Base-by-base conservation (phyloP, 2,113 vertebrate genomes). In the Nerophis ophidion region DNA sequence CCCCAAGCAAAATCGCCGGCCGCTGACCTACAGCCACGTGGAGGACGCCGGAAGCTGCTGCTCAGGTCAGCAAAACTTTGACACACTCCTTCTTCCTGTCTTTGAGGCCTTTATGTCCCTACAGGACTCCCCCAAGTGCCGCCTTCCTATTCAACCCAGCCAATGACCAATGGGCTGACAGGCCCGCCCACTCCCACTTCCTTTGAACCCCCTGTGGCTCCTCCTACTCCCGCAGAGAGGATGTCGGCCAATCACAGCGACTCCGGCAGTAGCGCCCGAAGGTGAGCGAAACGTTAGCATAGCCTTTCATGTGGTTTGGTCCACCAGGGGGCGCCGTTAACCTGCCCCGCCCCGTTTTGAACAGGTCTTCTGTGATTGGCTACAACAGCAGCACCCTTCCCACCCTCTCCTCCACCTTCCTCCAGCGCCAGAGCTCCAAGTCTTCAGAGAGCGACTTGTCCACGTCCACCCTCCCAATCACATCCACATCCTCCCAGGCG, bases 401-500 rank as follows among this genome's bases (percentile, higher is more conserved):
- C 8, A 60, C 63, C 33, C 58, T 60, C 2, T 70, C 33, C 38
- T 33, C 72, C 48, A 68, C 36, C 62, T 65, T 75, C 67, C 70
- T 80, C 65, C 66, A 50, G 33, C 62, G 33, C 12, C 65, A 68
- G 42, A 59, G 67, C 26, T 65, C 66, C 56, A 84, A 77, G 55
- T 86, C 76, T 8, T 81, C 84, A 0, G 84, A 80, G 48, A 80
- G 79, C 47, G 79, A 81, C 71, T 67, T 84, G 49, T 83, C 84
- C n/a, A 67, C 77, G 3, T 75, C 72, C 48, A 73, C 75, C 0
- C 81, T 83, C 7, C 85, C 86, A 47, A 35, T 66, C 47, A 48
- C 40, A 50, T 76, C 57, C 57, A 80, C 50, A 1, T 84, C 66
- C 59, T 80, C 62, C 57, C 79, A 76, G 16, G n/a, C 60, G 6